Conservation (phyloP, 2,888 invertebrate genomes). For the Furcula furcula region DNA sequence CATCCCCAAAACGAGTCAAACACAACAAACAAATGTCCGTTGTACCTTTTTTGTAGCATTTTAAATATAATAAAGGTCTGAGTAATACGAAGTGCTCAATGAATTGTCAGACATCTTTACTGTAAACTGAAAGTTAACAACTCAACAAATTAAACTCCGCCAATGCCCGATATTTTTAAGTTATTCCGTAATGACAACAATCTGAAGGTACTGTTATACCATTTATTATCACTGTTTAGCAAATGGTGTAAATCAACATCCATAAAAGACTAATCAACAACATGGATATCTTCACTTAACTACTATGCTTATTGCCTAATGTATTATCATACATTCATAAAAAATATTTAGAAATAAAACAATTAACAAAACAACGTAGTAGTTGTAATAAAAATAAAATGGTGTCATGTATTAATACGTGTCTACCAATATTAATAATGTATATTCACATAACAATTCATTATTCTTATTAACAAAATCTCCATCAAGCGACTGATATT, state of each 20-base stretch:
- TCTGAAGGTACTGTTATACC: slow-evolving; percentile 60
- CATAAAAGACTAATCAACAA: slow-evolving; percentile 81
- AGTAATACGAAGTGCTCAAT: too few relatives aligned
- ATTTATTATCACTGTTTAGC: slow-evolving; percentile 79
- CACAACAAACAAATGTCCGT: too few relatives aligned
- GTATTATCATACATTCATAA: slow-evolving; percentile 56
- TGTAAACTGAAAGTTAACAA: too few relatives aligned
- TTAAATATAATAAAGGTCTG: too few relatives aligned
- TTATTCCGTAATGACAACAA: slow-evolving; percentile 16
- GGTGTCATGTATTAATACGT: slow-evolving; percentile 66
- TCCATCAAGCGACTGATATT: slow-evolving; percentile 27
- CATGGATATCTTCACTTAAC: slow-evolving; percentile 75
- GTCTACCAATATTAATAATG: slow-evolving; percentile 42
- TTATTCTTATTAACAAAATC: slow-evolving; percentile 43
- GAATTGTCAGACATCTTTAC: too few relatives aligned
- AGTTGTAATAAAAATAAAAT: slow-evolving; percentile 62
- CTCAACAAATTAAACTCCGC: too few relatives aligned
- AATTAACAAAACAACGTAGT: slow-evolving; percentile 53
- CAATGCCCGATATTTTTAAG: too few relatives aligned
- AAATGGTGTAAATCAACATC: slow-evolving; percentile 81
- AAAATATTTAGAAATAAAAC: slow-evolving; percentile 58
- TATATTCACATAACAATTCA: slow-evolving; percentile 57
- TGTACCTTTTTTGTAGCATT: too few relatives aligned
- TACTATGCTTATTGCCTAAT: slow-evolving; percentile 55
- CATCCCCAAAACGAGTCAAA: too few relatives aligned